Conservation (phyloP, 2,113 vertebrate genomes). For the Myiopsitta monachus region DNA sequence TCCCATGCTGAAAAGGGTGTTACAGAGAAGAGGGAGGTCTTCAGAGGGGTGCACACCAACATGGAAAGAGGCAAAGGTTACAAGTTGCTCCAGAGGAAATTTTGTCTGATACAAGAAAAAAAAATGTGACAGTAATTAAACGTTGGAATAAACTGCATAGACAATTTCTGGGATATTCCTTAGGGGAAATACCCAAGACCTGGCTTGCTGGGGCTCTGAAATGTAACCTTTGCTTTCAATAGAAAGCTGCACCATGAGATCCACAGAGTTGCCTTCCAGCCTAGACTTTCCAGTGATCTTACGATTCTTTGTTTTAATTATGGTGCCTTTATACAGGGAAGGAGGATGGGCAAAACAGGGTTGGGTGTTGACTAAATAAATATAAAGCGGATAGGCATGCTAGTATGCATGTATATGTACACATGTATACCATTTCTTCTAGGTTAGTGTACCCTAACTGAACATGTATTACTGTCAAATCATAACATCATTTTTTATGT, state of each 20-base stretch:
- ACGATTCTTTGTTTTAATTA: neutral
- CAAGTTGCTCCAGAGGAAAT: neutral
- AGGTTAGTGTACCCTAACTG: neutral
- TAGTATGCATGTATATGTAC: neutral
- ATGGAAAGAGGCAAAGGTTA: neutral
- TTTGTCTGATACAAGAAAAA: neutral
- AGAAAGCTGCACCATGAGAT: neutral
- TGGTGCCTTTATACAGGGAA: neutral
- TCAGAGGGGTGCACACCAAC: fast-evolving
- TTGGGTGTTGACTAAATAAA: neutral
- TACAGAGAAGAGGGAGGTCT: neutral
- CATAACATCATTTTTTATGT: neutral
- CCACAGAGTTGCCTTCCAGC: neutral
- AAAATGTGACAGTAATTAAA: neutral
- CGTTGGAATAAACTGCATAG: neutral
- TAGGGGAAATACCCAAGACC: neutral
- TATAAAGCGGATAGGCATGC: fast-evolving
- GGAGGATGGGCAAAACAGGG: neutral
- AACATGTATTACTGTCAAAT: neutral
- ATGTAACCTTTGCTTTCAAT: neutral
- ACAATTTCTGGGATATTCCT: neutral
- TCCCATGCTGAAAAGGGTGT: fast-evolving
- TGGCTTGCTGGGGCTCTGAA: neutral
- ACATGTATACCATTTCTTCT: neutral
- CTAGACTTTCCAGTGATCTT: neutral